phyloP scores from a whole-genome alignment of 2,113 vertebrate species.

The Nannospalax galili region DNA sequence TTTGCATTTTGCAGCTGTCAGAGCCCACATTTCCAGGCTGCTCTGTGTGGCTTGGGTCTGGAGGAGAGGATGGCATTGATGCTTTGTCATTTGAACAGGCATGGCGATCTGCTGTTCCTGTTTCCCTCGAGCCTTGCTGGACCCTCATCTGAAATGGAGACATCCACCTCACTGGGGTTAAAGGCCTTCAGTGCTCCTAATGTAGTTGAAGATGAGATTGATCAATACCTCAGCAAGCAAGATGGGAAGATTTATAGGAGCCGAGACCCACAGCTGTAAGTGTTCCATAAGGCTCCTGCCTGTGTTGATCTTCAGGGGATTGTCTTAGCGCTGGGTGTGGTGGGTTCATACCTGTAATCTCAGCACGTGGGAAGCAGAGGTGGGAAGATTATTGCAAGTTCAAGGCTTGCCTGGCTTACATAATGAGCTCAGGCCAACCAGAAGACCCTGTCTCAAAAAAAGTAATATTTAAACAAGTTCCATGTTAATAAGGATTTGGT shows the following conservation, averaged over 20 bases:
- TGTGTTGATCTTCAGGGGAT: background rate
- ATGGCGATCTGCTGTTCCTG: slow-evolving; percentile 97
- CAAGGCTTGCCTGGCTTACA: background rate
- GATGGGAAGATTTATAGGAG: slow-evolving; percentile 98
- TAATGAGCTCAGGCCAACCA: background rate
- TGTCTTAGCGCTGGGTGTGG: background rate
- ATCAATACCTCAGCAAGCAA: slow-evolving; percentile 96
- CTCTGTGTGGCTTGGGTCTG: too few relatives aligned
- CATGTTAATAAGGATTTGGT: background rate
- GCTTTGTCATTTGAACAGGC: slow-evolving; percentile 84
- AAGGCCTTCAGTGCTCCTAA: slow-evolving; percentile 88
- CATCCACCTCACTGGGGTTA: slow-evolving; percentile 85
- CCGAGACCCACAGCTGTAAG: slow-evolving; percentile 95
- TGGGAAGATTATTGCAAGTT: background rate
- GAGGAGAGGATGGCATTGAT: background rate
- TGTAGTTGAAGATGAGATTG: slow-evolving; percentile 96
- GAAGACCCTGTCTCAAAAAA: background rate
- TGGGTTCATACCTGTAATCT: background rate
- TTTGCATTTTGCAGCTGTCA: background rate
- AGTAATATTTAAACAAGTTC: background rate
- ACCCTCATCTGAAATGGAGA: slow-evolving; percentile 96
- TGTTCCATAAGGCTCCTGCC: background rate
- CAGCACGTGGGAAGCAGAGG: background rate
- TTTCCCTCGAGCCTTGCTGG: slow-evolving; percentile 90
- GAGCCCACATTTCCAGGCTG: background rate